Percentiles rank a stretch among this genome's conserved stretches.
Conservation (phyloP, 2,113 vertebrate genomes). For the Gnathonemus echidnorhynchus region DNA sequence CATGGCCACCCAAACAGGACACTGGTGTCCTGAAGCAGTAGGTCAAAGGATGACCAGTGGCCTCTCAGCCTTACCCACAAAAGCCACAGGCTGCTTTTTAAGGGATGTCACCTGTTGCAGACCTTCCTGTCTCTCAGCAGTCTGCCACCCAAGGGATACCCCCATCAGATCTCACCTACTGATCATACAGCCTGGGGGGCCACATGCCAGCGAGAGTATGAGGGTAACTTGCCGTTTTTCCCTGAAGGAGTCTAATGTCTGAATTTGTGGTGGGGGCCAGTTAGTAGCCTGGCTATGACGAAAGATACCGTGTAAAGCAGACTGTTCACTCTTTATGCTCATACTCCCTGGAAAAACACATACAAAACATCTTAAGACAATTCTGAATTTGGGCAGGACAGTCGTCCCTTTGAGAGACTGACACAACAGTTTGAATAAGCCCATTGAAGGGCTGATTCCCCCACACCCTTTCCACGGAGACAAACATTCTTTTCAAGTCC, state of each 20-base stretch:
- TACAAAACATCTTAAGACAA: slow-evolving; percentile 6
- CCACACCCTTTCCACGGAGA: not conserved
- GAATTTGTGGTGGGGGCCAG: not conserved
- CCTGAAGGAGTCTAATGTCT: not conserved
- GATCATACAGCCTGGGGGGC: not conserved
- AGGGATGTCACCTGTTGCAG: not conserved
- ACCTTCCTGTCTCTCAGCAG: not conserved
- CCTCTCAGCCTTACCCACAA: not conserved
- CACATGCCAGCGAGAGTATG: not conserved
- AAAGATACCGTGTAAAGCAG: not conserved
- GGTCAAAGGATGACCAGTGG: not conserved
- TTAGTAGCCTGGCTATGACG: not conserved
- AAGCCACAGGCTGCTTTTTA: not conserved
- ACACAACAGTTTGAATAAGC: not conserved
- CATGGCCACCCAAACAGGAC: not conserved
- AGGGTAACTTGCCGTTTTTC: not conserved
- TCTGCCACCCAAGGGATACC: not conserved
- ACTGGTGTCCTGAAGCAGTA: not conserved
- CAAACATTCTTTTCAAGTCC: not conserved
- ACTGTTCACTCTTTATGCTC: not conserved
- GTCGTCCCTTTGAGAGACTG: not conserved
- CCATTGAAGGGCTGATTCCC: not conserved
- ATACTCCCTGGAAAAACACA: not conserved
- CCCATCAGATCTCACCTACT: not conserved
- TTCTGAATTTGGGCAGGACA: not conserved